A percentile compares a stretch with the other conserved stretches of the same genome.
Conservation (phyloP, 2,113 vertebrate genomes). For the Myodes glareolus region DNA sequence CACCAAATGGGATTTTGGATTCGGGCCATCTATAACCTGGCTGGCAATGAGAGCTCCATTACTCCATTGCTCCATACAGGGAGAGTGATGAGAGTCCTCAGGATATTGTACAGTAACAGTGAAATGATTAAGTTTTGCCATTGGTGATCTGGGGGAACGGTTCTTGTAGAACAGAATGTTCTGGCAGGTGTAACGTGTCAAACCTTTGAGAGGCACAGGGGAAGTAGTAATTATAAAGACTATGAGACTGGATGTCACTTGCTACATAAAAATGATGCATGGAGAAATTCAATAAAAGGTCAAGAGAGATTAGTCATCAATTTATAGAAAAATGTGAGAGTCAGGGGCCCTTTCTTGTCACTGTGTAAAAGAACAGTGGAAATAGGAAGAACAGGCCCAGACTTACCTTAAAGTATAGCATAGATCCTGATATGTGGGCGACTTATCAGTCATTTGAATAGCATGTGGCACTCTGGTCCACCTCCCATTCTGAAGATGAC, state of each 20-base stretch:
- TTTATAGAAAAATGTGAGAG: constrained; percentile 54
- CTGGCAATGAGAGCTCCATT: background rate
- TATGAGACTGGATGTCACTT: constrained; percentile 2
- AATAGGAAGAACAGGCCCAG: background rate
- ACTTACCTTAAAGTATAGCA: constrained; percentile 10
- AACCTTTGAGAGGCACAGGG: constrained; percentile 24
- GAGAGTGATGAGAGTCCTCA: background rate
- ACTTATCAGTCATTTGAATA: background rate
- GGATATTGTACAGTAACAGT: background rate
- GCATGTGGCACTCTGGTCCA: background rate
- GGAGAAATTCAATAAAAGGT: constrained; percentile 64
- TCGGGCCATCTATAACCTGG: background rate
- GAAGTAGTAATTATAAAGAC: constrained; percentile 42
- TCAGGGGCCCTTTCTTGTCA: background rate
- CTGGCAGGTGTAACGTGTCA: constrained; percentile 34
- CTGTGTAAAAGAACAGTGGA: constrained; percentile 15
- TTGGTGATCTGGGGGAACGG: background rate
- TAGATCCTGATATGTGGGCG: background rate
- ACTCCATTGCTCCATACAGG: background rate
- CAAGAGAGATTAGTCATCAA: constrained; percentile 60
- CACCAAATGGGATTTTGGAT: background rate
- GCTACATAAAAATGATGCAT: constrained; percentile 63
- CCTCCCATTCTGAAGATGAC: background rate
- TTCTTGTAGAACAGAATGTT: constrained; percentile 35
- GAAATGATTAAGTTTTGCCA: constrained; percentile 20